Conservation (phyloP, 1,140 invertebrate genomes). For the Oryctes rhinoceros region DNA sequence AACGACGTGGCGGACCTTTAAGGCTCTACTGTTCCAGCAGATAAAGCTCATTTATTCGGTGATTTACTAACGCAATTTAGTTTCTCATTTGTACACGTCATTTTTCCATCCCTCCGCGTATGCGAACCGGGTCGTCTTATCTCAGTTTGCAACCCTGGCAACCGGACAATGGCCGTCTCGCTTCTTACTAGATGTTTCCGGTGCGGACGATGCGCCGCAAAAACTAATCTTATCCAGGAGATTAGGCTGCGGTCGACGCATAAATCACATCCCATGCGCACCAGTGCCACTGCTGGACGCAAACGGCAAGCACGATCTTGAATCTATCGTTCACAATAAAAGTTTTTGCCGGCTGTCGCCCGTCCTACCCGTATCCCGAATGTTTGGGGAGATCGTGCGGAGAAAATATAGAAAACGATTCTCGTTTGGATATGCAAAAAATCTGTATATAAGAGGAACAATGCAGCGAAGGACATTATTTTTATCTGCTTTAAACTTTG, state of each 20-base stretch:
- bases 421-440: not conserved
- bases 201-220: conserved; percentile 35
- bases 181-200: conserved; percentile 33
- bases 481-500: too few species aligned
- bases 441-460: too few species aligned
- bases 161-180: conserved; percentile 41
- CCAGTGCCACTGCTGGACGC: not conserved
- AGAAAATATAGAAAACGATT: not conserved
- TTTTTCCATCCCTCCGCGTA: not conserved
- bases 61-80: conserved; percentile 29
- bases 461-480: too few species aligned
- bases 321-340: conserved; percentile 41
- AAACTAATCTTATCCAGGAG: conserved; percentile 42
- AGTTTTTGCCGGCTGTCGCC: conserved; percentile 30
- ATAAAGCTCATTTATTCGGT: conserved; percentile 25
- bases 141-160: conserved; percentile 31
- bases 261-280: conserved; percentile 37
- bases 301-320: not conserved
- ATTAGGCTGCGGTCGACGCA: conserved; percentile 39
- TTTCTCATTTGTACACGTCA: conserved; percentile 35
- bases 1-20: not conserved
- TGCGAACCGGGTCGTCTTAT: conserved; percentile 22
- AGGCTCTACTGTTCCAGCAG: conserved; percentile 10
- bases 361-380: not conserved
- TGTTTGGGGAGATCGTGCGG: not conserved